Percentiles rank a stretch among this genome's conserved stretches.
Evolutionary conservation across 2,888 invertebrate species (phyloP).

Genomic region (Unio pictorum): DNA sequence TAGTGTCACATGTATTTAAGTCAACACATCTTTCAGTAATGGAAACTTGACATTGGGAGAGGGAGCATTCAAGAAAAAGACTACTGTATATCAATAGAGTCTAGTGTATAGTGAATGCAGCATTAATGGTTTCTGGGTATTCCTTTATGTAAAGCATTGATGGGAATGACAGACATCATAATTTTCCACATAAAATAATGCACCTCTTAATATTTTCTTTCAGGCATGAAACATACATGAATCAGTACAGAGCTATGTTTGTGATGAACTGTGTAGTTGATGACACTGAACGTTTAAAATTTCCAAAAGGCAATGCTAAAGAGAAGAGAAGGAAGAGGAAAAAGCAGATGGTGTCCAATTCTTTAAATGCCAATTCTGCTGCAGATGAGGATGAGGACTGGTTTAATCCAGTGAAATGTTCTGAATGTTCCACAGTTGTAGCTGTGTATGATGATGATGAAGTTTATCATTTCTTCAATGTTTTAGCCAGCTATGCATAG

Average conservation of each 20-base stretch:
- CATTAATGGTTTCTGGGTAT: too few relatives aligned
- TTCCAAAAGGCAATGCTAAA: slow-evolving; percentile 62
- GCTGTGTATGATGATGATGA: slow-evolving; percentile 76
- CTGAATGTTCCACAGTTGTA: slow-evolving; percentile 75
- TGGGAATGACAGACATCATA: too few relatives aligned
- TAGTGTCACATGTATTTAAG: too few relatives aligned
- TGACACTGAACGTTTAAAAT: slow-evolving; percentile 58
- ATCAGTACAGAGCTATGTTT: slow-evolving; percentile 78
- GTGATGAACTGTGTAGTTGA: slow-evolving; percentile 75
- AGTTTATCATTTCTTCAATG: slow-evolving; percentile 77
- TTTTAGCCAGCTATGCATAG: slow-evolving; percentile 72
- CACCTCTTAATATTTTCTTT: slow-evolving; percentile 20
- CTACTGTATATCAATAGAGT: too few relatives aligned
- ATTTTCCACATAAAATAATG: too few relatives aligned
- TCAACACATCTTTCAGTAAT: too few relatives aligned
- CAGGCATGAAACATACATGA: slow-evolving; percentile 74
- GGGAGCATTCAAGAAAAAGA: too few relatives aligned
- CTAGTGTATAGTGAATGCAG: too few relatives aligned
- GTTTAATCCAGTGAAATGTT: slow-evolving; percentile 75
- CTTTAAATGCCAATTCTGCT: background rate
- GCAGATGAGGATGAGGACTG: slow-evolving; percentile 56
- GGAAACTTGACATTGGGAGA: too few relatives aligned
- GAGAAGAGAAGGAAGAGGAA: slow-evolving; percentile 48
- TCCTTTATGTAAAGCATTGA: too few relatives aligned
- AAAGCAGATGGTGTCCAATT: slow-evolving; percentile 11